These are phyloP conservation scores for Rhinogobius similis DNA, from an alignment of 2,113 vertebrate species.

Conservation along the genomic window DNA sequence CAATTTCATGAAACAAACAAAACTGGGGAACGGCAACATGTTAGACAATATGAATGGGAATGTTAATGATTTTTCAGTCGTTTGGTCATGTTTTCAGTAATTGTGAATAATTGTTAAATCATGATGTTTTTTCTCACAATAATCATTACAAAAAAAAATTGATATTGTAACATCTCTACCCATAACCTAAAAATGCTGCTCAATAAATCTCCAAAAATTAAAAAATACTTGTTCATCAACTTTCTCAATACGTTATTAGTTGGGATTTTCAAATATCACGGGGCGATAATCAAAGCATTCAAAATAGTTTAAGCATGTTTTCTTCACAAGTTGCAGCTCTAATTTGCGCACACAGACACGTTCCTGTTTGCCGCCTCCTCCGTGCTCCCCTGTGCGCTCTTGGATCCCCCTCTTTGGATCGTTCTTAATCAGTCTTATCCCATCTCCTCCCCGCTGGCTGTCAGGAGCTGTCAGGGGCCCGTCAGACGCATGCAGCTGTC, in stretches of 20 bases:
- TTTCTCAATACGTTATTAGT: background rate
- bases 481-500: conserved; percentile 65
- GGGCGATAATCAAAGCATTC: background rate
- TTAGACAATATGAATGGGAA: too few relatives aligned
- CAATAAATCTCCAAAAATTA: too few relatives aligned
- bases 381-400: background rate
- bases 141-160: too few relatives aligned
- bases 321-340: background rate
- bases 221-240: background rate
- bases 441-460: conserved; percentile 65
- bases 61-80: too few relatives aligned
- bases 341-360: background rate
- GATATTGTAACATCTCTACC: too few relatives aligned
- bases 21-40: too few relatives aligned
- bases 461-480: conserved; percentile 65
- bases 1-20: too few relatives aligned
- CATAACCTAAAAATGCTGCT: too few relatives aligned
- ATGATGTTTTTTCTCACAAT: too few relatives aligned
- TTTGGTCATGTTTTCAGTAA: too few relatives aligned
- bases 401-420: conserved; percentile 43
- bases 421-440: conserved; percentile 68
- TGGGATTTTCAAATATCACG: background rate
- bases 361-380: background rate
- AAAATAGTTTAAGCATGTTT: background rate
- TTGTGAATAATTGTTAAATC: too few relatives aligned